Conservation (phyloP, 2,888 invertebrate genomes). For the Acheta domesticus region DNA sequence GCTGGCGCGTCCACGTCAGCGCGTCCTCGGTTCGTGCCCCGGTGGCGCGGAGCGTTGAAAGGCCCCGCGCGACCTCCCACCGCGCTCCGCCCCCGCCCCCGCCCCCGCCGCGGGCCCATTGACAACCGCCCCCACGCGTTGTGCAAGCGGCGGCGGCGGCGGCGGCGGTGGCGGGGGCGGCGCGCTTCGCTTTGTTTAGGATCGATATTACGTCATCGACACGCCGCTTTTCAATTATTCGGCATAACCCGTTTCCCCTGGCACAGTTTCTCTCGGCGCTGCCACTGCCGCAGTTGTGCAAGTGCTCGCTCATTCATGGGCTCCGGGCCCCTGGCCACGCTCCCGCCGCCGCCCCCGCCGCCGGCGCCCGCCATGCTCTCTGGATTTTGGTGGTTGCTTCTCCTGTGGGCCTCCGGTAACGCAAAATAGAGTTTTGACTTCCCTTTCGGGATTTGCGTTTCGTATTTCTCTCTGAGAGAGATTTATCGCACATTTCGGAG, state of each 20-base stretch:
- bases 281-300: neutral
- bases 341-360: too few species aligned
- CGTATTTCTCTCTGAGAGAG: too few species aligned
- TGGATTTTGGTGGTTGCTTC: too few species aligned
- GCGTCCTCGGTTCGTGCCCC: too few species aligned
- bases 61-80: neutral
- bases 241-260: conserved; percentile 18
- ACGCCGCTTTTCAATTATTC: conserved; percentile 7
- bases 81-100: neutral
- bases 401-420: too few species aligned
- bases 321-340: too few species aligned
- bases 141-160: neutral
- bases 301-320: too few species aligned
- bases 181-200: neutral
- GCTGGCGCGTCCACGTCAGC: too few species aligned
- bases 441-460: too few species aligned
- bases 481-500: too few species aligned
- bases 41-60: neutral
- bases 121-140: neutral
- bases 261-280: neutral
- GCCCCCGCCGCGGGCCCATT: neutral
- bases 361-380: too few species aligned
- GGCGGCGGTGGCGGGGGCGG: neutral
- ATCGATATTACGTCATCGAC: conserved; percentile 7
- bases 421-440: too few species aligned